Evolutionary conservation across 2,113 vertebrate species (phyloP).

Genomic region (Excalfactoria chinensis): DNA sequence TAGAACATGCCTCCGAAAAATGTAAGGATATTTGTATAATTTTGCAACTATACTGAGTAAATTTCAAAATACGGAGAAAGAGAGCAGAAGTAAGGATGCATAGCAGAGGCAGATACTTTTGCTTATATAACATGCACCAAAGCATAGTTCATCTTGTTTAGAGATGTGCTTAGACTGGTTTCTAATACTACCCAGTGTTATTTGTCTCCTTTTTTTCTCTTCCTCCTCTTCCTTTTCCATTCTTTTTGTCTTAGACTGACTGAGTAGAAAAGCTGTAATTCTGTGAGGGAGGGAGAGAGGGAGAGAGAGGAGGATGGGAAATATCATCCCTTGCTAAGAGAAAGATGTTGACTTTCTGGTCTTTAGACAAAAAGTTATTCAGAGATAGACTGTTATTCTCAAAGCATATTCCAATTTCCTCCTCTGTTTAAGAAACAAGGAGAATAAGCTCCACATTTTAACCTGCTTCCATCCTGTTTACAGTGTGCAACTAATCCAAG

Average conservation of each 20-base stretch:
- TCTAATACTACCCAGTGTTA: background rate
- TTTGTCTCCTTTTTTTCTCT: background rate
- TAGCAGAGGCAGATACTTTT: too few relatives aligned
- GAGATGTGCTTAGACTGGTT: background rate
- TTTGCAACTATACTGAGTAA: background rate
- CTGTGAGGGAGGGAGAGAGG: background rate
- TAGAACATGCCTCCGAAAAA: rapidly evolving
- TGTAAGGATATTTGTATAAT: background rate
- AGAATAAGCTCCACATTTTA: background rate
- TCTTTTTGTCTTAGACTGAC: background rate
- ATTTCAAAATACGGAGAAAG: background rate
- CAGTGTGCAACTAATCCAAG: background rate
- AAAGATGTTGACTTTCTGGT: background rate
- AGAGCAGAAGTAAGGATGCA: background rate
- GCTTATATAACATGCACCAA: background rate
- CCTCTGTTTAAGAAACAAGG: background rate
- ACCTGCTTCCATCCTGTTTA: background rate
- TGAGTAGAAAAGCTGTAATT: background rate
- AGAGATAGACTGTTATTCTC: background rate
- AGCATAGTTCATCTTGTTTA: background rate
- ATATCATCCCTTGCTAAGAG: rapidly evolving
- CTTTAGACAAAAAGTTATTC: background rate
- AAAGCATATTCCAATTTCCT: background rate
- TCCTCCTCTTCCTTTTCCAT: background rate
- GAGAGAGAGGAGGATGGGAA: background rate